These are phyloP conservation scores for Myotis myotis DNA, from an alignment of 2,797 vertebrate species.

Conservation along the genomic window DNA sequence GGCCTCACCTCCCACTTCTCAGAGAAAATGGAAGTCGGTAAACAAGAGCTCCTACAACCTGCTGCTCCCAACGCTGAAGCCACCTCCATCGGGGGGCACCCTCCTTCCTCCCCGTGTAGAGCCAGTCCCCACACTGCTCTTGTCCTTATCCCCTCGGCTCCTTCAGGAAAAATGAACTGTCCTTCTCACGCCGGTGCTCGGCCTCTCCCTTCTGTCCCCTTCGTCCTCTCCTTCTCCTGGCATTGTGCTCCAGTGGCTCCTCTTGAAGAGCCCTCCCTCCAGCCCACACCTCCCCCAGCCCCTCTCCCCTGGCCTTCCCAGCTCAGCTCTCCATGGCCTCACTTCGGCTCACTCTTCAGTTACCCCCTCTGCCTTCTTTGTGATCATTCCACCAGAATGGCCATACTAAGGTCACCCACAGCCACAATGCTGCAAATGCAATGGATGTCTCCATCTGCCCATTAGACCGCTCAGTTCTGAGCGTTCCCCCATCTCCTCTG, in stretches of 20 bases:
- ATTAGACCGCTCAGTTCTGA: not conserved
- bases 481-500: not conserved
- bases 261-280: not conserved
- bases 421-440: not conserved
- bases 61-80: not conserved
- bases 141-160: not conserved
- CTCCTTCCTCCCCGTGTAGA: not conserved
- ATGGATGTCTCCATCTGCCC: not conserved
- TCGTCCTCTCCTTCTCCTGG: not conserved
- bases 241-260: not conserved
- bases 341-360: not conserved
- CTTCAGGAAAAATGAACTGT: not conserved
- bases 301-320: too few relatives aligned
- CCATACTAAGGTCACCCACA: not conserved
- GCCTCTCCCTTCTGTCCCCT: not conserved
- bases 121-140: too few relatives aligned
- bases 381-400: not conserved
- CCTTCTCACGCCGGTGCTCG: not conserved
- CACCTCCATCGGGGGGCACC: not conserved
- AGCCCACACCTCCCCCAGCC: not conserved
- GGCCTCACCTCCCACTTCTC: not conserved
- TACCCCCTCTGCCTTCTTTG: not conserved
- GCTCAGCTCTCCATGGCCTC: not conserved
- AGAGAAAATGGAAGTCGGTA: not conserved
- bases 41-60: not conserved